Percentiles rank a stretch among this genome's conserved stretches.
Conservation (phyloP, 2,888 invertebrate species). For the Idaea dimidiata region DNA sequence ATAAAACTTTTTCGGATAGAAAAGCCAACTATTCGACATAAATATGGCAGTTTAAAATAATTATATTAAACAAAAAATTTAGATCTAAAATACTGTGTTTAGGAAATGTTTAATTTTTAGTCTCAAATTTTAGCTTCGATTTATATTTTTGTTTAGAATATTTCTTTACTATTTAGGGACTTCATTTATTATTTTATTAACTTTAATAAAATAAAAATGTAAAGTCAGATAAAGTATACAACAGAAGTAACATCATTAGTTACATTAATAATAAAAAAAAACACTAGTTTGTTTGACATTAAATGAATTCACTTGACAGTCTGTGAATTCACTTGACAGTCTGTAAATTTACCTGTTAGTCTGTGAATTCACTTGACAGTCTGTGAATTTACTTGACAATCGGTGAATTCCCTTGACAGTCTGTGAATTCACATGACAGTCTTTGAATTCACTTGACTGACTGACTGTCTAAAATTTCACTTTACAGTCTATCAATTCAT, state of each 20-base stretch:
- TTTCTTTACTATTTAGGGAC: not conserved
- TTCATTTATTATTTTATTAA: not conserved
- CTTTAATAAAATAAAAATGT: too few species aligned
- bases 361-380: too few species aligned
- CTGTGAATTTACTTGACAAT: not conserved
- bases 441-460: too few species aligned
- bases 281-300: not conserved
- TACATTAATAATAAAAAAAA: not conserved
- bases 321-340: not conserved
- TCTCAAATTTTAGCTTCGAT: not conserved
- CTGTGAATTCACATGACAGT: too few species aligned
- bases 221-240: too few species aligned
- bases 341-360: not conserved
- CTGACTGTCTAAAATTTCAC: too few species aligned
- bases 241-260: too few species aligned
- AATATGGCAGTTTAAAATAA: not conserved
- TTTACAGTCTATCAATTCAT: too few species aligned
- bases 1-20: not conserved
- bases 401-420: too few species aligned
- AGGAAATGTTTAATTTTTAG: not conserved
- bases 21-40: not conserved
- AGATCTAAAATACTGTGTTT: not conserved
- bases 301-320: not conserved
- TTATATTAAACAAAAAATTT: not conserved
- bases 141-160: not conserved